These are phyloP conservation scores for Melipona quadrifasciata DNA, from an alignment of 1,140 invertebrate species.

Conservation along the genomic window DNA sequence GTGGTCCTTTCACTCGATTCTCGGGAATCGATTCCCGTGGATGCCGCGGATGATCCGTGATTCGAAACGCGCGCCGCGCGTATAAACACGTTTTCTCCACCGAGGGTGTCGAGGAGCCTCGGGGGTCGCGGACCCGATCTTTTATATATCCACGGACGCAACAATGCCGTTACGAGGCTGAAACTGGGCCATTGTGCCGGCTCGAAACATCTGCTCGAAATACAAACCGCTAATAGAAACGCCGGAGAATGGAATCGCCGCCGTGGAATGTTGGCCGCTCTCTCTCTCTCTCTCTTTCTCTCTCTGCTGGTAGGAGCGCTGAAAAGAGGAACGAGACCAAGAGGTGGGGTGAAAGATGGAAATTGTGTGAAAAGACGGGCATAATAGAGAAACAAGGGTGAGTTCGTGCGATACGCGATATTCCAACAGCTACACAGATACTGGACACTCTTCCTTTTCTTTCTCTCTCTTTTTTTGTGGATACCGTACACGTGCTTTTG, in stretches of 20 bases:
- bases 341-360: constrained; percentile 20
- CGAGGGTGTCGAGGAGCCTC: constrained; percentile 27
- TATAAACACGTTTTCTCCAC: constrained; percentile 55
- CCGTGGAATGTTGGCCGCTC: constrained; percentile 39
- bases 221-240: constrained; percentile 81
- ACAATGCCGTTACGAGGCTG: constrained; percentile 72
- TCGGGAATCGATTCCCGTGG: background rate
- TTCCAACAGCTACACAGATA: background rate
- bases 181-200: constrained; percentile 75
- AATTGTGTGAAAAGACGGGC: constrained; percentile 52
- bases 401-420: constrained; percentile 34
- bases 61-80: constrained; percentile 14
- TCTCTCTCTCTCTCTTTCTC: background rate
- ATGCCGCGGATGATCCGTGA: constrained; percentile 17
- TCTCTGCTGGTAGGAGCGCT: constrained; percentile 12
- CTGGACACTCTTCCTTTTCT: background rate
- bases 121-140: constrained; percentile 63
- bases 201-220: constrained; percentile 79
- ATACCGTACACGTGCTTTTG: background rate
- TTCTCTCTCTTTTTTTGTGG: background rate
- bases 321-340: background rate
- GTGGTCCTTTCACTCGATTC: background rate
- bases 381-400: constrained; percentile 53
- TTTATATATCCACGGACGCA: constrained; percentile 69
- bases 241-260: constrained; percentile 61